These are phyloP conservation scores for Scaptomyza tumidula DNA, from an alignment of 2,888 invertebrate genomes.

Conservation along the genomic window DNA sequence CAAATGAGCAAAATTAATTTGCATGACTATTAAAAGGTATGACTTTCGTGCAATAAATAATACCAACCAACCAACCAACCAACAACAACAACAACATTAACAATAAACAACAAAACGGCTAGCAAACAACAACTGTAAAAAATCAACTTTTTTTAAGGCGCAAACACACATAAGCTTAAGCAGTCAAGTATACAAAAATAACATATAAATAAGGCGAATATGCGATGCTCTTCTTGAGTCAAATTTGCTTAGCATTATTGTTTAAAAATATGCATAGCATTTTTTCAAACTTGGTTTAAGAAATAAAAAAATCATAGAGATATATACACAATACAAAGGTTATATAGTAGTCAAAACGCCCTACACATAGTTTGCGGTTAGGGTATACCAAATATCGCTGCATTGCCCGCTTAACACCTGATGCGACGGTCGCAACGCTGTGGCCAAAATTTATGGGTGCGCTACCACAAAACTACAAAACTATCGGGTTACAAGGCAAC, in stretches of 20 bases:
- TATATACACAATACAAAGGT: neutral
- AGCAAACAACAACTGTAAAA: conserved; percentile 56
- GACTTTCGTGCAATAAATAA: conserved; percentile 80
- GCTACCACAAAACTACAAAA: conserved; percentile 81
- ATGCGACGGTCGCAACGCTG: conserved; percentile 59
- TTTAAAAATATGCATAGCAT: neutral
- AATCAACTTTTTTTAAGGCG: conserved; percentile 48
- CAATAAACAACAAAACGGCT: conserved; percentile 43
- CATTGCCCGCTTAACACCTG: conserved; percentile 76
- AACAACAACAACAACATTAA: conserved; percentile 41
- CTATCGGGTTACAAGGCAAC: conserved; percentile 80
- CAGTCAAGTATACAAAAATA: neutral
- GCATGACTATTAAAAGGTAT: conserved; percentile 82
- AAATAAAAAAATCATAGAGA: too few relatives aligned
- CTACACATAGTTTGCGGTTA: conserved; percentile 23
- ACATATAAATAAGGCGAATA: neutral
- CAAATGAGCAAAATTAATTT: conserved; percentile 83
- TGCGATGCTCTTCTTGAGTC: conserved; percentile 28
- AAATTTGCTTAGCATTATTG: neutral
- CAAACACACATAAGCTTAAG: conserved; percentile 2
- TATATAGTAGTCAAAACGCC: neutral
- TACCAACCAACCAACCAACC: conserved; percentile 27
- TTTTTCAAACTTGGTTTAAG: too few relatives aligned
- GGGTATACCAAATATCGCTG: conserved; percentile 48
- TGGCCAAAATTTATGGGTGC: conserved; percentile 75